Percentiles rank a stretch among this genome's conserved stretches.
Conservation (phyloP, 2,797 vertebrate genomes). For the Gallinago nigripennis region DNA sequence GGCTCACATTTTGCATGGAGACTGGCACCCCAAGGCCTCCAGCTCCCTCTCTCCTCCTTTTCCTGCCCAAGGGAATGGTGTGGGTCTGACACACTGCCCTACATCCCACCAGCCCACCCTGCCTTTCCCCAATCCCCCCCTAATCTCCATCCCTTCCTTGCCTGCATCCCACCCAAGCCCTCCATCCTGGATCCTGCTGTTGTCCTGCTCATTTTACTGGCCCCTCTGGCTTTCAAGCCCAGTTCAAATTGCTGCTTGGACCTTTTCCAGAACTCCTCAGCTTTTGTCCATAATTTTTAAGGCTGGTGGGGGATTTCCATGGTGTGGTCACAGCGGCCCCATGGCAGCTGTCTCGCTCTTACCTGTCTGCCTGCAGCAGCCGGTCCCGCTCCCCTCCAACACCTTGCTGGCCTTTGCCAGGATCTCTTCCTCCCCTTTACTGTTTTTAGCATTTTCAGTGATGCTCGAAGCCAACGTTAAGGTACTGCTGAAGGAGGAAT, state of each 20-base stretch:
- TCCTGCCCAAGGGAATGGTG: background rate
- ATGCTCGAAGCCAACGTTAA: background rate
- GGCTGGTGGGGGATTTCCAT: background rate
- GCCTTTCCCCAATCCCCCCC: background rate
- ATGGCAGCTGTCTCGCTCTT: background rate
- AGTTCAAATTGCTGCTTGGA: constrained; percentile 16
- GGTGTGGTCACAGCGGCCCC: background rate
- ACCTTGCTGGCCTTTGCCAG: background rate
- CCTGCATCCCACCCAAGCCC: background rate
- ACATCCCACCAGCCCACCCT: background rate
- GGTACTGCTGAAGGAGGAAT: background rate
- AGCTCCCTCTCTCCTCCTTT: background rate
- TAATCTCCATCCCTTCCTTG: background rate
- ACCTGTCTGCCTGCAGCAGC: background rate
- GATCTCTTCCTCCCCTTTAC: background rate
- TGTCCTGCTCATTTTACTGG: background rate
- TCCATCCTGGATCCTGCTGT: background rate
- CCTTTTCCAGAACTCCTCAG: constrained; percentile 28
- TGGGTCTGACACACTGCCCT: background rate
- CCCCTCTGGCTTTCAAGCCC: background rate
- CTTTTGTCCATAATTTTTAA: constrained; percentile 1
- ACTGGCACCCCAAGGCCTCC: accelerated
- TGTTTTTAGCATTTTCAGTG: background rate
- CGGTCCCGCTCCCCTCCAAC: background rate
- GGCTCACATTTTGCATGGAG: background rate